phyloP scores from a whole-genome alignment of 1,140 invertebrate genomes.

The Tetragnatha versicolor region DNA sequence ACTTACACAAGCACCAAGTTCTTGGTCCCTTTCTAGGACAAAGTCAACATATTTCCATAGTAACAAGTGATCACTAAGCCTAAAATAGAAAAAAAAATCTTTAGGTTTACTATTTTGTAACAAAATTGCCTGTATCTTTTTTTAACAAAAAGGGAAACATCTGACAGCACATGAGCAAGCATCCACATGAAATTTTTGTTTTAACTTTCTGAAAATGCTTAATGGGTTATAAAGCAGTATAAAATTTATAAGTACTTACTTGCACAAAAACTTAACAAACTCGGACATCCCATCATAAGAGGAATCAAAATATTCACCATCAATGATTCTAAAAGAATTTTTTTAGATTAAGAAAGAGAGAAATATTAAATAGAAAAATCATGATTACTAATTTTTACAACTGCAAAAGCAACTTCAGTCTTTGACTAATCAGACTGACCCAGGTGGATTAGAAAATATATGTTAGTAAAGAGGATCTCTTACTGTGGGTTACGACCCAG shows the following conservation, averaged over 20 bases:
- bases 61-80: slow-evolving; percentile 64
- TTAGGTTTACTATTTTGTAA: too few species aligned
- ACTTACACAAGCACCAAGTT: slow-evolving; percentile 61
- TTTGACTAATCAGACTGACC: too few species aligned
- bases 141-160: too few species aligned
- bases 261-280: slow-evolving; percentile 64
- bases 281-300: slow-evolving; percentile 64
- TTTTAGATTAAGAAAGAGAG: background rate
- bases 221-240: background rate
- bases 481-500: too few species aligned
- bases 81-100: slow-evolving; percentile 58
- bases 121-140: too few species aligned
- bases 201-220: too few species aligned
- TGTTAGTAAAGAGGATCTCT: too few species aligned
- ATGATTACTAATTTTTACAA: background rate
- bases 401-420: too few species aligned
- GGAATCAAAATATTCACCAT: slow-evolving; percentile 63
- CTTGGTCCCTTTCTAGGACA: slow-evolving; percentile 65
- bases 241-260: slow-evolving; percentile 59
- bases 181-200: too few species aligned
- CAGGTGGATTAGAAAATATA: too few species aligned
- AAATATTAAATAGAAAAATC: background rate
- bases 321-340: slow-evolving; percentile 59
- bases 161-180: too few species aligned
- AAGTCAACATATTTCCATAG: slow-evolving; percentile 67